Conservation (phyloP, 2,113 vertebrate genomes). For the Camelus bactrianus region DNA sequence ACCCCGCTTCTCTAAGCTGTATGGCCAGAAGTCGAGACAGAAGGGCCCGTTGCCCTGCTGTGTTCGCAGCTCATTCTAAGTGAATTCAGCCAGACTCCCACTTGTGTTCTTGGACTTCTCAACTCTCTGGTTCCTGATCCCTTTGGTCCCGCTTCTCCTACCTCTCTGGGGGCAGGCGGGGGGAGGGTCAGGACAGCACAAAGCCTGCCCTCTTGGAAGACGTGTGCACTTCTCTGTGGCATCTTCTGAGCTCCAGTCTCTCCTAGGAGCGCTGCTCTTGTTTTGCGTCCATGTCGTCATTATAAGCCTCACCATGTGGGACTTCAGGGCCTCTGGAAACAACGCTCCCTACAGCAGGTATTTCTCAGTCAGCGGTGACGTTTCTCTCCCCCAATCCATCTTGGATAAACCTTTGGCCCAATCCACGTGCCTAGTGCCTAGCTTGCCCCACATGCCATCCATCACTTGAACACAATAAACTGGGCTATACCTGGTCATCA, state of each 20-base stretch:
- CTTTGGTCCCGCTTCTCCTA: background rate
- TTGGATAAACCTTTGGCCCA: background rate
- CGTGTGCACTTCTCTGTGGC: fast-evolving
- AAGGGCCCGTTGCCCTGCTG: fast-evolving
- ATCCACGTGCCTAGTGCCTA: too few relatives aligned
- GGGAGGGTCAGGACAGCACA: background rate
- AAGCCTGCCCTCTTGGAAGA: too few relatives aligned
- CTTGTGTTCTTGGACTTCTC: background rate
- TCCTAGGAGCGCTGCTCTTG: background rate
- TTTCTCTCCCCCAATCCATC: background rate
- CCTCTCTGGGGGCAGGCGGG: fast-evolving
- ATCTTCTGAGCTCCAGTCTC: background rate
- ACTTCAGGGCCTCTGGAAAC: background rate
- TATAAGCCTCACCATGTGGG: background rate
- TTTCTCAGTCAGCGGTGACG: background rate
- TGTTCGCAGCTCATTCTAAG: fast-evolving
- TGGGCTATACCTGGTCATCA: background rate
- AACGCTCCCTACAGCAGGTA: background rate
- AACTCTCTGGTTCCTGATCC: background rate
- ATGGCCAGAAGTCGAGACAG: background rate
- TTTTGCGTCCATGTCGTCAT: background rate
- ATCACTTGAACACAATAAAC: background rate
- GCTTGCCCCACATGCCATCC: fast-evolving
- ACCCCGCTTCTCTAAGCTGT: fast-evolving
- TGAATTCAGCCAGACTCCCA: background rate